Evolutionary conservation across 2,113 vertebrate genomes (phyloP), one percentile per base, ranked within the genome.

Genomic region (Motacilla tschutschensis): DNA sequence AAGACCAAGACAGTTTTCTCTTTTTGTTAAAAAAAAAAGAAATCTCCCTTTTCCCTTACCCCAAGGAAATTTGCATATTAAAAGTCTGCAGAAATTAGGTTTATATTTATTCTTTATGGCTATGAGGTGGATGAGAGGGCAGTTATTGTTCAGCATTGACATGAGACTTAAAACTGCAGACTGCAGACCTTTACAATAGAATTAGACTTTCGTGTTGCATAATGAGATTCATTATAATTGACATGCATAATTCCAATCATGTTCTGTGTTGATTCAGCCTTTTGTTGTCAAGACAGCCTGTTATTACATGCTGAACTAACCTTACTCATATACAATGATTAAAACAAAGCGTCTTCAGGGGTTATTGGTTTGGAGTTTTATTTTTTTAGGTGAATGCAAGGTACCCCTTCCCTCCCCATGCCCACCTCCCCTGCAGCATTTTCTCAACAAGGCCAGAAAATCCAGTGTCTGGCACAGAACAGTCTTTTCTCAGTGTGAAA

Each of bases 221-320:
- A 94, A 96, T 94, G 93, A 95, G 93, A 88, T 89, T 94, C 92
- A 63, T 95, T 96, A 89, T 94, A 93, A 96, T 90, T 91, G 95
- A 91, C 94, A 93, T 79, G 92, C 93, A 90, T 95, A 95, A 94
- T 93, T 94, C 95, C 87, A 91, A 46, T 87, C 88, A 79, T 87
- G 87, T 64, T 85, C 89, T 62, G 33, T 85, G 92, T 80, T 92
- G 88, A 83, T 93, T 85, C 94, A 88, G 35, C 67, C 93, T 92
- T 94, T 95, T 93, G 94, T 95, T 94, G 91, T 71, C 19, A 79
- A 94, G 95, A 93, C 90, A 95, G 94, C 83, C 91, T 75, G 62
- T 85, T 95, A 94, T 93, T 93, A 95, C 58, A 66, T 79, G 88
- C 83, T 80, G 50, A 86, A 63, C 82, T 76, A 91, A 85, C 82